Evolutionary conservation across 2,888 invertebrate species (phyloP).

Genomic region (Parochlus steinenii): DNA sequence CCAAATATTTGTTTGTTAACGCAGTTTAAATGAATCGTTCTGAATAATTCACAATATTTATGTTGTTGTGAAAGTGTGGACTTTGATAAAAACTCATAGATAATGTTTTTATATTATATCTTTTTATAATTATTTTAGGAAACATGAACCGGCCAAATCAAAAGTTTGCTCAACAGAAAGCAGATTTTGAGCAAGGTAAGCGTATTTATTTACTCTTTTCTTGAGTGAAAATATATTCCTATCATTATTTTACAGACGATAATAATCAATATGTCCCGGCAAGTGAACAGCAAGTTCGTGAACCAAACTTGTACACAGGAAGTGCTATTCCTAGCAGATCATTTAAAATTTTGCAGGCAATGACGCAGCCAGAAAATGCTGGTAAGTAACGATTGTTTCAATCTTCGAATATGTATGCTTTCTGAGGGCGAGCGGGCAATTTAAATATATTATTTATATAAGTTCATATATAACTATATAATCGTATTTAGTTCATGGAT

Average conservation of each 20-base stretch:
- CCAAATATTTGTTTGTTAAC: no score
- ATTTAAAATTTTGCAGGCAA: conserved; percentile 62
- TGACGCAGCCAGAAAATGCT: conserved; percentile 51
- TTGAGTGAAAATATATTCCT: not conserved
- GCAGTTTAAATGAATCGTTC: no score
- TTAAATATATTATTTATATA: conserved; percentile 1
- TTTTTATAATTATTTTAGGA: no score
- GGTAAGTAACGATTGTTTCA: conserved; percentile 34
- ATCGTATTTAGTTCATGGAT: no score
- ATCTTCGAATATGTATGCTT: conserved; percentile 4
- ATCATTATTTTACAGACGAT: conserved; percentile 18
- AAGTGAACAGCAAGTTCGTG: conserved; percentile 48
- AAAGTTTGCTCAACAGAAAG: conserved; percentile 24
- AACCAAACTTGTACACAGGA: conserved; percentile 57
- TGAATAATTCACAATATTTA: no score
- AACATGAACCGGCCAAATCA: no score
- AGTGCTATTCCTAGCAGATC: conserved; percentile 66
- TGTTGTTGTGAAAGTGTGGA: no score
- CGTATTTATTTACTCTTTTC: conserved; percentile 15
- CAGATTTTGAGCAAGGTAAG: conserved; percentile 18
- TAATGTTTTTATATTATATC: not conserved
- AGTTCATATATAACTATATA: not conserved
- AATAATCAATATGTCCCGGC: conserved; percentile 37
- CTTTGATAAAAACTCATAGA: not conserved
- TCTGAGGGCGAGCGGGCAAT: not conserved